Evolutionary conservation across 2,113 vertebrate species (phyloP), one percentile per base, ranked within the genome.

Genomic region (Capreolus pygargus): DNA sequence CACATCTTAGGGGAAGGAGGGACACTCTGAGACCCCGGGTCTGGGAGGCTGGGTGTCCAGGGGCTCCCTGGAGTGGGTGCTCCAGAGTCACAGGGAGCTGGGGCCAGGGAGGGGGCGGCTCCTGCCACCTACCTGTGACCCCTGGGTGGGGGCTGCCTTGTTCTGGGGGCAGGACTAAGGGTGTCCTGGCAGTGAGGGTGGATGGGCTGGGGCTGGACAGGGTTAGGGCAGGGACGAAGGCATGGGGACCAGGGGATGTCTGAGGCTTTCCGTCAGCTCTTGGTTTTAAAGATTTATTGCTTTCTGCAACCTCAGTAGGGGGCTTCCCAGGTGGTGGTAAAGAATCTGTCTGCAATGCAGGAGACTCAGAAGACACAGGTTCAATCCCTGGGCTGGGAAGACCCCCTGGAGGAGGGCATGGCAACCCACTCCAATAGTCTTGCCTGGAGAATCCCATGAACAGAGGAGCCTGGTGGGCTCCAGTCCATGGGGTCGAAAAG

Each of bases 201-300:
- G 30, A 3, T 0, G 21, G 54, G 4, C 1, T 1, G 3, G 61
- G 39, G 50, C 30, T 1, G 6, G 79, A 19, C 21, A 3, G 6
- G 12, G 60, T 7, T 19, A 30, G 76, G 25, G n/a, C 30, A 30
- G 36, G 39, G 36, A 1, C 1, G 30, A 13, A 74, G 19, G 19
- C 3, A 0, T 43, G 36, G 43, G 60, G 12, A 8, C 7, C 9
- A 16, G 23, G 54, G 9, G 5, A 1, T 5, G 8, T n/a, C 3
- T 12, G 7, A 9, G 19, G 7, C 28, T 76, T 43, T 2, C 33
- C 4, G 11, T 21, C 43, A 2, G 1, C n/a, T 39, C 27, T 27
- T 1, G 79, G 36, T 33, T 61, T 45, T 54, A 28, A 45, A 39
- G 39, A 50, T 23, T 4, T 33, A 1, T 27, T 8, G 14, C 17